Evolutionary conservation across 2,797 vertebrate species (phyloP), one percentile per base, ranked within the genome.

Genomic region (Macrochelys suwanniensis): DNA sequence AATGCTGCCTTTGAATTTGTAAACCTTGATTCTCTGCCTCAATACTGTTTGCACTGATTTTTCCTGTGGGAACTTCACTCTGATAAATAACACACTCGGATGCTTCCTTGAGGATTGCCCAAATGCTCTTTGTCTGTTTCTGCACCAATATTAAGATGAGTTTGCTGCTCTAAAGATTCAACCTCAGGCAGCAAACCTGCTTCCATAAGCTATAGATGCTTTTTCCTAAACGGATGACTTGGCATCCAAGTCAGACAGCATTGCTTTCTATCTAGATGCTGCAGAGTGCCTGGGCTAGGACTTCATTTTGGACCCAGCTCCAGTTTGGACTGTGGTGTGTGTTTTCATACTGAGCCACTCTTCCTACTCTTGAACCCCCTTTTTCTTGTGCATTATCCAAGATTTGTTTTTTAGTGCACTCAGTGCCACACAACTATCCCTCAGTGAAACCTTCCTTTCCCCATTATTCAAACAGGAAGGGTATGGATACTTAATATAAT

Each of bases 1-100:
- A 25, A 86, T 94, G 6, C 0, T 84, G 84, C 88, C 93, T 96
- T 94, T 93, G 89, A 86, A 84, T 90, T 89, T 94, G 82, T 61
- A 88, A 93, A 56, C 51, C 93, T 78, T 85, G 89, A 94, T 91
- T 96, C 94, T 86, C 88, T 97, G 86, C 88, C 88, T 96, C 92
- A 91, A 61, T 50, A 2, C 7, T 91, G 54, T 77, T 96, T 50
- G 17, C 78, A 50, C 33, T 54, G 68, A 91, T 59, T 93, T 5
- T 84, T 87, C 57, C 37, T 74, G 80, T 51, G 80, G 26, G 45
- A 89, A 74, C 50, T 89, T 21, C 74, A 9, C 25, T 71, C 42
- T 82, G 57, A 50, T 42, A 83, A 95, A 89, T 54, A 87, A 47
- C 51, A 81, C 85, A n/a, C 80, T 87, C 49, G 84, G 71, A 65